Conservation (phyloP, 2,888 invertebrate genomes). For the Campopleginae sp. region DNA sequence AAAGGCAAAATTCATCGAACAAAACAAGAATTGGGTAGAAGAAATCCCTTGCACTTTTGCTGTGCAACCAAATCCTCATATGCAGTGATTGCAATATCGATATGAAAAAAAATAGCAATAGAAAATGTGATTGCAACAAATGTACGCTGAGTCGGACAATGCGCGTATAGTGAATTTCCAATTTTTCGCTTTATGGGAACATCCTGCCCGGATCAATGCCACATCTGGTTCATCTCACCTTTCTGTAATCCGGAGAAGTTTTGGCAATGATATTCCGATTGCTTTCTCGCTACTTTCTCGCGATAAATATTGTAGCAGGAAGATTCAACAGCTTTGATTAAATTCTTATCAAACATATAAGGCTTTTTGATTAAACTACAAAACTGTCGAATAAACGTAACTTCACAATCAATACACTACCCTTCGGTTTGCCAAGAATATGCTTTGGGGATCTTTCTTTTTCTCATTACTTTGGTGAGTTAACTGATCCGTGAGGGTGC, state of each 20-base stretch:
- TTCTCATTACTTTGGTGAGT: constrained; percentile 11
- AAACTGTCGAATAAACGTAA: background rate
- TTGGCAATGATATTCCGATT: constrained; percentile 37
- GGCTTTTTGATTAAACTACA: background rate
- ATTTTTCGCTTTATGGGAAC: background rate
- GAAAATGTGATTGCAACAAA: constrained; percentile 13
- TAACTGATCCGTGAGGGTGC: constrained; percentile 38
- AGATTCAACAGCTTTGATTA: constrained; percentile 59
- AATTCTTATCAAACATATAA: constrained; percentile 20
- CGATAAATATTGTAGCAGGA: constrained; percentile 53
- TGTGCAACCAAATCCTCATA: background rate
- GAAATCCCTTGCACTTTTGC: background rate
- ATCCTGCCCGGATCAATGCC: constrained; percentile 3
- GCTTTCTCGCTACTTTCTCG: constrained; percentile 24
- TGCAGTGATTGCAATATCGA: background rate
- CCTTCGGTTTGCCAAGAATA: background rate
- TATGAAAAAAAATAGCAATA: constrained; percentile 2
- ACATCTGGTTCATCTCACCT: constrained; percentile 32
- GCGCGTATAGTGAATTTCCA: constrained; percentile 4
- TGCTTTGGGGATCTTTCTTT: background rate
- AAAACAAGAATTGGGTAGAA: background rate
- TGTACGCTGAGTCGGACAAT: background rate
- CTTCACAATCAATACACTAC: background rate
- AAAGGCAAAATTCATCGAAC: background rate
- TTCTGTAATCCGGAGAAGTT: constrained; percentile 26